Base-by-base conservation (phyloP, 2,797 vertebrate genomes). In the Trichosurus vulpecula region DNA sequence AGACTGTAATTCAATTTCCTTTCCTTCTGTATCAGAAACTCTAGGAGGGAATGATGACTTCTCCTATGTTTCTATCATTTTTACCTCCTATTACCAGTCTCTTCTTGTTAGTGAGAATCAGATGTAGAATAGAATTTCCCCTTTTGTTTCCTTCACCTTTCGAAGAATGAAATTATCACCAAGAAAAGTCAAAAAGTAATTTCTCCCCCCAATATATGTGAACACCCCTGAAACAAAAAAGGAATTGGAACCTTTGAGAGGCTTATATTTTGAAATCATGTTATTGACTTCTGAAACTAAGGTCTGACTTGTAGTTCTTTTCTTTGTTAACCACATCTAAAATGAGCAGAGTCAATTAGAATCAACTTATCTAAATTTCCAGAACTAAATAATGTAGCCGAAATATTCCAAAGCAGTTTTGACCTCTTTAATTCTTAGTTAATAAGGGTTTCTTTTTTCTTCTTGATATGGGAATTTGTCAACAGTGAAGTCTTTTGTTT, bases 401-500 rank as follows among this genome's bases (percentile, higher is more conserved):
- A 91, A 66, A 52, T 91, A 94, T 96, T 94, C 47, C 41, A 94
- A 94, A 95, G 11, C 8, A 95, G 52, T 47, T 90, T 95, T 96
- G 91, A 81, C n/a, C 90, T 87, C 74, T 95, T 93, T 53, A 94
- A 5, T 93, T 94, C 56, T 95, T 81, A 2, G 91, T 95, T 87
- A 53, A n/a, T 14, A 97, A 96, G 94, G 25, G 1, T 27, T 56
- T 56, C 2, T 89, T 41, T 10, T 52, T 0, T 94, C 93, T 93
- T 94, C 87, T 89, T 95, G n/a, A 41, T 55, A 52, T 11, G 91
- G 97, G 97, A 96, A 97, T 98, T 98, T 74, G 97, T 91, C 90
- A 96, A 92, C 74, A 96, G 95, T 94, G 54, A 96, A 97, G 58
- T 95, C 92, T 97, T 94, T 96, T 95, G 30, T 95, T 98, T 94